Evolutionary conservation across 2,797 vertebrate species (phyloP), one percentile per base, ranked within the genome.

Genomic region (Poecile montanus): DNA sequence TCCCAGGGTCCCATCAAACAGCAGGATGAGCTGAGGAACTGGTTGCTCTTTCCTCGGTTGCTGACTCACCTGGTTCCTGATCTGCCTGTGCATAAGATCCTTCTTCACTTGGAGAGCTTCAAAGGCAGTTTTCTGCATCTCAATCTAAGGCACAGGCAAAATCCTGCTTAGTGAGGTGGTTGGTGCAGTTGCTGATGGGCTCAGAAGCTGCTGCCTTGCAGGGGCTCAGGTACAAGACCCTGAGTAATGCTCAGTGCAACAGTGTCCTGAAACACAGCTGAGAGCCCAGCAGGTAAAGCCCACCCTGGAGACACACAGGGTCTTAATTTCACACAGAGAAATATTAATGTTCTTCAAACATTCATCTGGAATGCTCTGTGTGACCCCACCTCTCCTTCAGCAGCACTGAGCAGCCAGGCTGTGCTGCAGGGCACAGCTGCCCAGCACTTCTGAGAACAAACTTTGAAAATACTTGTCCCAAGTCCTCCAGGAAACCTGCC

Each of bases 71-170:
- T 99, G 99, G 92, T 97, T 98, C 81, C 99, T 98, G 91, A 99
- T 99, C 94, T 98, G 99, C 78, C 97, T 97, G 29, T 99, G 98
- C 57, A 99, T 98, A 16, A 98, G 97, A 72, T 99, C 99, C 77
- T 98, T 99, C 97, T 99, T 99, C 93, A 99, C 97, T 96, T 99
- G 99, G 71, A 99, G 98, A 12, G 99, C 99, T 98, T 99, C 98
- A 29, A 99, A 99, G 0, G 99, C 99, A 13, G 98, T 98, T 95
- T 99, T 99, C 98, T 99, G 99, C 97, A 99, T 99, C 92, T 99
- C 98, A 57, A 98, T 99, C 99, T 99, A 45, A 23, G 62, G 86
- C 32, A 92, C 38, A 95, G 83, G 48, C 38, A 47, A 63, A 63
- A 47, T 77, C n/a, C 34, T 78, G 44, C 56, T 85, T 3, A 79